phyloP scores from a whole-genome alignment of 2,113 vertebrate genomes.

The Euleptes europaea region DNA sequence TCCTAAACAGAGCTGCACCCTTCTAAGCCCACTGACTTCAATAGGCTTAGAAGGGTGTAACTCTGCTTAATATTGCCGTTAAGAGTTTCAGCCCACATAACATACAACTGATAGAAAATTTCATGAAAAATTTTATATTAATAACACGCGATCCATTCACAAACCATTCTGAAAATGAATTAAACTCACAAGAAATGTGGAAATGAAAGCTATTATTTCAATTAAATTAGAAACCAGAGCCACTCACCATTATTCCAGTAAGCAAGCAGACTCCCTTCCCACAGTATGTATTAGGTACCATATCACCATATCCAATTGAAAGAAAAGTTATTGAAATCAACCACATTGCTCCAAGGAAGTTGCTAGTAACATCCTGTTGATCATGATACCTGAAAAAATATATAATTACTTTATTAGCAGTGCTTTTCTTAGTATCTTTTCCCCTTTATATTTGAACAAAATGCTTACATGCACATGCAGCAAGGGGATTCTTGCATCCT shows the following conservation, averaged over 20 bases:
- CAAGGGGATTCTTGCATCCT: no score
- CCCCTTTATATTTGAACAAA: constrained; percentile 5
- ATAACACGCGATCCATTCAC: not conserved
- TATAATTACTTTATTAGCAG: constrained; percentile 17
- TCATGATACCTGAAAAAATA: constrained; percentile 92
- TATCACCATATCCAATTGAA: constrained; percentile 98
- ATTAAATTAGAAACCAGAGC: not conserved
- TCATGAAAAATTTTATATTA: not conserved
- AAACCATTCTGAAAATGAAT: not conserved
- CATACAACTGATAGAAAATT: not conserved
- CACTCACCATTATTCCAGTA: constrained; percentile 97
- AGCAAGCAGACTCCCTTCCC: constrained; percentile 98
- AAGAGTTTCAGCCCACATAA: not conserved
- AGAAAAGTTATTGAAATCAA: constrained; percentile 99
- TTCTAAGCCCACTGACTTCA: not conserved
- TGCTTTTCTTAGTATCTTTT: not conserved
- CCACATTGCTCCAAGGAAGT: constrained; percentile 99
- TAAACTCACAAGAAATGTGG: not conserved
- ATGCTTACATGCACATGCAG: not conserved
- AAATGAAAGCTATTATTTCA: not conserved
- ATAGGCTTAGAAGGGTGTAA: not conserved
- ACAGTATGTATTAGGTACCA: constrained; percentile 99
- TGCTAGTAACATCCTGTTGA: constrained; percentile 96
- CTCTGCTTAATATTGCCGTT: no score
- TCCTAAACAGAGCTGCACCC: not conserved